Evolutionary conservation across 1,140 invertebrate genomes (phyloP).

Genomic region (Bactericera cockerelli): DNA sequence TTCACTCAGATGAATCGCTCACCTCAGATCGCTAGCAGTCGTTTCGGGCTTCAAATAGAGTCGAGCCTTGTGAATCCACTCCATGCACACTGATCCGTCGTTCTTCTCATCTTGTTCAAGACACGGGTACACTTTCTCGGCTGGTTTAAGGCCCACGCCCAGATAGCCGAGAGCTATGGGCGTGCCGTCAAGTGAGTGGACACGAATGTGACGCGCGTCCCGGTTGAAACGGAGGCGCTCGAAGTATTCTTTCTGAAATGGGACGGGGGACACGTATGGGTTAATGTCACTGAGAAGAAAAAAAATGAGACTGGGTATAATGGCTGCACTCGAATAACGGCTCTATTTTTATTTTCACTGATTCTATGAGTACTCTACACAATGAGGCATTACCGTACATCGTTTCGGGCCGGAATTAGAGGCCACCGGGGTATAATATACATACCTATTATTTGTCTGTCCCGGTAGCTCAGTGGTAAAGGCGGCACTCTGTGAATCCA

Average conservation of each 20-base stretch:
- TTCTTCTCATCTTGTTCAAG: conserved; percentile 39
- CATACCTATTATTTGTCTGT: too few species aligned
- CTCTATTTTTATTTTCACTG: too few species aligned
- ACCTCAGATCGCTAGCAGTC: conserved; percentile 3
- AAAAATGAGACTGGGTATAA: not conserved
- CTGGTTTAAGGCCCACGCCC: conserved; percentile 37
- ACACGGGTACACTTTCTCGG: conserved; percentile 51
- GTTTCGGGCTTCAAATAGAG: conserved; percentile 42
- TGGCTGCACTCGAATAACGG: too few species aligned
- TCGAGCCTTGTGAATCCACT: conserved; percentile 59
- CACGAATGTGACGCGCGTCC: conserved; percentile 51
- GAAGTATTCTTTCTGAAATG: conserved; percentile 55
- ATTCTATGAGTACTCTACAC: too few species aligned
- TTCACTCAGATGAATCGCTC: too few species aligned
- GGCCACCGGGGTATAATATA: too few species aligned
- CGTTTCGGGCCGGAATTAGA: too few species aligned
- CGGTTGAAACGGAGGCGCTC: conserved; percentile 69
- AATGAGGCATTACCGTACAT: too few species aligned
- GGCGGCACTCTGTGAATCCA: too few species aligned
- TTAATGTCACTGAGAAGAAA: not conserved
- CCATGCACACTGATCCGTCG: conserved; percentile 48
- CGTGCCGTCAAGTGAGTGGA: conserved; percentile 49
- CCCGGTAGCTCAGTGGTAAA: too few species aligned
- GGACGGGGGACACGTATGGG: too few species aligned
- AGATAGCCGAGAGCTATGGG: conserved; percentile 55